phyloP scores from a whole-genome alignment of 2,888 invertebrate genomes.

The Gastracanthus pulcherrimus region DNA sequence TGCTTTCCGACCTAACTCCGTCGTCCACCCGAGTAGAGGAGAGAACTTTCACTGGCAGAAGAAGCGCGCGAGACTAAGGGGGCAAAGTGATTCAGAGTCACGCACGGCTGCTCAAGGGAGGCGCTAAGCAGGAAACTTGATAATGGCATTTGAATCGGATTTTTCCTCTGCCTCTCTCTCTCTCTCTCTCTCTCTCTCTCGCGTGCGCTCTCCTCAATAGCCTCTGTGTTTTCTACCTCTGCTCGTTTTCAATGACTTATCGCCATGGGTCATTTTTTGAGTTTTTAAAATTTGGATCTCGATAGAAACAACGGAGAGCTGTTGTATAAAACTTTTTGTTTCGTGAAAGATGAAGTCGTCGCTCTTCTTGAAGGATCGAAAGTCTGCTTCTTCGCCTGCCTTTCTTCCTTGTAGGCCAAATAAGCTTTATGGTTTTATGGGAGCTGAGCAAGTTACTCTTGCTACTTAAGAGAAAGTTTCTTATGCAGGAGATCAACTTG shows the following conservation, averaged over 20 bases:
- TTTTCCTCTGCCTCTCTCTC: neutral
- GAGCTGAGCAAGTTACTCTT: neutral
- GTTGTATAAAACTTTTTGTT: neutral
- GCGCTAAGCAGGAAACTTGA: conserved; percentile 38
- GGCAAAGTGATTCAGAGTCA: conserved; percentile 23
- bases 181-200: neutral
- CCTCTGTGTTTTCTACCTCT: neutral
- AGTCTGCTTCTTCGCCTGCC: neutral
- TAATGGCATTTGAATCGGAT: conserved; percentile 38
- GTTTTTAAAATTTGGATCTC: neutral
- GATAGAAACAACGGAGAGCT: neutral
- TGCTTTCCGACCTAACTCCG: neutral
- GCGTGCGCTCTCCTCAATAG: neutral
- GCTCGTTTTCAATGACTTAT: neutral
- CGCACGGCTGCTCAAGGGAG: conserved; percentile 18
- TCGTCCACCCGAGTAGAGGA: neutral
- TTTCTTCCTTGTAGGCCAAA: neutral
- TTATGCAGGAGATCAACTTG: neutral
- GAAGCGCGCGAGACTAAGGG: neutral
- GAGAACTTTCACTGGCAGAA: conserved; percentile 8
- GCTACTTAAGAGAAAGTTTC: neutral
- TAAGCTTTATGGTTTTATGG: neutral
- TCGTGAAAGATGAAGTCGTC: neutral
- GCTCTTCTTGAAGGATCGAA: neutral
- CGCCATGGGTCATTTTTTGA: neutral